These are phyloP conservation scores for Graptemys geographica DNA, from an alignment of 2,797 vertebrate species.

Conservation along the genomic window DNA sequence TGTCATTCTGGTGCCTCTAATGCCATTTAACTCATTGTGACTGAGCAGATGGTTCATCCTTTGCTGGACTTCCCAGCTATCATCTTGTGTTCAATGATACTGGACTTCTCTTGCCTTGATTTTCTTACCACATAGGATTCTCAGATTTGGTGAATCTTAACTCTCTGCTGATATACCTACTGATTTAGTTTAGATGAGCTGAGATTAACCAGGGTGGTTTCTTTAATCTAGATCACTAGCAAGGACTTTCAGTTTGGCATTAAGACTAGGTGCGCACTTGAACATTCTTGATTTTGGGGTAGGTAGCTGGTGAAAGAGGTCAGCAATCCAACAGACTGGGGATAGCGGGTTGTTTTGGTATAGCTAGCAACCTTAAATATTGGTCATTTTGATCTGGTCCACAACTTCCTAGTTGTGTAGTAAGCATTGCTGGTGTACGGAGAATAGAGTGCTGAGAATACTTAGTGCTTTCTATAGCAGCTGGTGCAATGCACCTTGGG, in stretches of 20 bases:
- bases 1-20: background rate
- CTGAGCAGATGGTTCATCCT: background rate
- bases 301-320: background rate
- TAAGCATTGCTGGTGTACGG: background rate
- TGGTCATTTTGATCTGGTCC: background rate
- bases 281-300: background rate
- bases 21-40: background rate
- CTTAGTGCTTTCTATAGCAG: background rate
- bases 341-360: background rate
- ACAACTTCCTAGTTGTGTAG: background rate
- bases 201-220: background rate
- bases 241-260: background rate
- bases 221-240: background rate
- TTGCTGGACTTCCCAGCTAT: background rate
- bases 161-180: background rate
- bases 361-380: background rate
- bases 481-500: background rate
- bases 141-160: background rate
- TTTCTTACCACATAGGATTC: background rate
- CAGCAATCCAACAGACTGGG: background rate
- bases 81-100: background rate
- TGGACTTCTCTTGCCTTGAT: background rate
- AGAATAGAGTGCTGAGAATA: background rate
- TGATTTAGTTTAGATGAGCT: background rate
- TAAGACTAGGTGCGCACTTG: background rate